These are phyloP conservation scores for Rotaria sp. DNA, from an alignment of 2,888 invertebrate genomes.

Conservation along the genomic window DNA sequence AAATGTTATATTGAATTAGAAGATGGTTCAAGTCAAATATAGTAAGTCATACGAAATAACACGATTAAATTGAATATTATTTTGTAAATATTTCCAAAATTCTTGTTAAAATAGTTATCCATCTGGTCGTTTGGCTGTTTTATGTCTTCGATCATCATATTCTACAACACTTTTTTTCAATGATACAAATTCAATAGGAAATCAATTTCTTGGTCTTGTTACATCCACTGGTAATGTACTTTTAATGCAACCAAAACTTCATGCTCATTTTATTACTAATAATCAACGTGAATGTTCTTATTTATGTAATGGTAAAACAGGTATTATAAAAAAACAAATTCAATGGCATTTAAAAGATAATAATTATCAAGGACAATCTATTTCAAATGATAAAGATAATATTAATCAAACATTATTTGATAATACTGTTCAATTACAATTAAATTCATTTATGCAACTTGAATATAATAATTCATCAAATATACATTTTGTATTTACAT, in stretches of 20 bases:
- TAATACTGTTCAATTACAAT: not conserved
- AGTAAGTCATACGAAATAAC: not conserved
- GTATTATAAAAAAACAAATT: not conserved
- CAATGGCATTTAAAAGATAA: too few species aligned
- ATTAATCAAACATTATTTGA: not conserved
- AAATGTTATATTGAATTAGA: not conserved
- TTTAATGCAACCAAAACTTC: not conserved
- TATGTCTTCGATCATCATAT: not conserved
- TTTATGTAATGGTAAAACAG: conserved; percentile 15
- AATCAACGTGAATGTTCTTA: not conserved
- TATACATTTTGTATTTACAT: not conserved
- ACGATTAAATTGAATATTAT: too few species aligned
- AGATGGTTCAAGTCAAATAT: not conserved
- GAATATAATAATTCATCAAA: not conserved
- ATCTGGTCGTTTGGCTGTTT: conserved; percentile 5
- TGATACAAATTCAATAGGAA: not conserved
- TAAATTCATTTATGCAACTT: conserved; percentile 24
- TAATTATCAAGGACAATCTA: not conserved
- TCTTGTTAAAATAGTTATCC: not conserved
- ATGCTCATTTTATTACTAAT: not conserved
- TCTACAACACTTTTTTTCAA: not conserved
- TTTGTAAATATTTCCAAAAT: not conserved
- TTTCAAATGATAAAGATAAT: not conserved
- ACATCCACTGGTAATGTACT: not conserved
- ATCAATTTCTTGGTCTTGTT: conserved; percentile 10